Evolutionary conservation across 2,113 vertebrate species (phyloP).

Genomic region (Saimiri boliviensis): DNA sequence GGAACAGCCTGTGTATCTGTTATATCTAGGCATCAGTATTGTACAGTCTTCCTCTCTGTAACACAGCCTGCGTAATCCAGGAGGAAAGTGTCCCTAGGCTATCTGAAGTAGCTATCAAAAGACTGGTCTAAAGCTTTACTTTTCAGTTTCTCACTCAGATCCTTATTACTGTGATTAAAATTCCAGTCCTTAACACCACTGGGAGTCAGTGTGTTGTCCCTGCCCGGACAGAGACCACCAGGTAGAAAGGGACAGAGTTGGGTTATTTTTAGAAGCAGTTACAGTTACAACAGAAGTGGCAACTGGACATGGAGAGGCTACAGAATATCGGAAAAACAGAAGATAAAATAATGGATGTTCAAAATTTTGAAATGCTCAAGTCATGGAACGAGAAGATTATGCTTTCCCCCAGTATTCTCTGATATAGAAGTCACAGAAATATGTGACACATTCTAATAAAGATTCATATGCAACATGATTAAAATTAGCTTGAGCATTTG

Average conservation of each 20-base stretch:
- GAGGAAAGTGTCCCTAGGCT: neutral
- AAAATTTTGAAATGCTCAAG: neutral
- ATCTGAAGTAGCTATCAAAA: neutral
- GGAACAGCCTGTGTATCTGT: neutral
- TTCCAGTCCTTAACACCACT: neutral
- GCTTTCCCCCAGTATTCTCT: neutral
- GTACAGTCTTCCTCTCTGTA: neutral
- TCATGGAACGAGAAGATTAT: neutral
- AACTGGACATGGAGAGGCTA: neutral
- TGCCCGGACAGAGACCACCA: neutral
- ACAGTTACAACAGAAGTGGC: neutral
- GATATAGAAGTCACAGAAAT: neutral
- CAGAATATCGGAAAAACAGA: neutral
- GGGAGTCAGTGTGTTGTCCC: neutral
- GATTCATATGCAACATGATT: neutral
- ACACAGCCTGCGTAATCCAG: neutral
- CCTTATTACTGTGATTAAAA: neutral
- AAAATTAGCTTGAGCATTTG: neutral
- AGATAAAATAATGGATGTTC: neutral
- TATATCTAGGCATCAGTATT: rapidly evolving
- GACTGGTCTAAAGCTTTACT: neutral
- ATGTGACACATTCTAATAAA: neutral
- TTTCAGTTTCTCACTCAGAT: neutral
- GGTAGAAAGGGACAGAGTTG: neutral
- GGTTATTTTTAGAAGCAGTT: constrained; percentile 56